Evolutionary conservation across 2,113 vertebrate species (phyloP), one percentile per base, ranked within the genome.

Genomic region (Nematolebias whitei): DNA sequence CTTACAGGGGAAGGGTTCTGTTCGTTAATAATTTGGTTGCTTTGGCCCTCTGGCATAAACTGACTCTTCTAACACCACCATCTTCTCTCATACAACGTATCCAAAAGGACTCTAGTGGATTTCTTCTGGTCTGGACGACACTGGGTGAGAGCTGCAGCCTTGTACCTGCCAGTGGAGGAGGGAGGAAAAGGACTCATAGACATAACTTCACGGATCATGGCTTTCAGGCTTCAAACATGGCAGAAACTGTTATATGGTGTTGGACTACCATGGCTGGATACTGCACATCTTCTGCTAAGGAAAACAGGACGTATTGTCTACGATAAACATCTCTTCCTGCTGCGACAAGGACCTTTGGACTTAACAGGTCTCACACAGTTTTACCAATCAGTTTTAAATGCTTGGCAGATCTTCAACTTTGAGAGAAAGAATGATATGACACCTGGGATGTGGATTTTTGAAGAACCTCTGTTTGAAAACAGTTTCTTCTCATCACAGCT

Each of bases 11-110:
- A 11, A 44, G 40, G 19, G 52, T 55, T 2, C 1, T 56, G 15
- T 11, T 55, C 5, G 41, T 12, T 6, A 67, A 48, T 49, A 57
- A 67, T 44, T 49, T 56, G 63, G 40, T 54, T 29, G 29, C 32
- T 14, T 61, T 12, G 15, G 2, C 29, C 6, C 43, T 48, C 2
- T 67, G 20, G 43, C 53, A 55, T 10, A 48, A 12, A 14, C 43
- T 66, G 50, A 53, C 26, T n/a, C 26, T 44, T 0, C 22, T 45
- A 1, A 16, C 15, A 1, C 20, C 41, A 39, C 29, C 52, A n/a
- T 2, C 12, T 2, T 41, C 19, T 13, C 24, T 55, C 16, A 29
- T n/a, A 26, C 22, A 45, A 44, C 10, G 6, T 9, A 2, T 63
- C 12, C 35, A 39, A 16, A 55, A 1, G n/a, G 51, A 35, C 9